Conservation (phyloP, 1,140 invertebrate genomes). For the Drosophila mayri region DNA sequence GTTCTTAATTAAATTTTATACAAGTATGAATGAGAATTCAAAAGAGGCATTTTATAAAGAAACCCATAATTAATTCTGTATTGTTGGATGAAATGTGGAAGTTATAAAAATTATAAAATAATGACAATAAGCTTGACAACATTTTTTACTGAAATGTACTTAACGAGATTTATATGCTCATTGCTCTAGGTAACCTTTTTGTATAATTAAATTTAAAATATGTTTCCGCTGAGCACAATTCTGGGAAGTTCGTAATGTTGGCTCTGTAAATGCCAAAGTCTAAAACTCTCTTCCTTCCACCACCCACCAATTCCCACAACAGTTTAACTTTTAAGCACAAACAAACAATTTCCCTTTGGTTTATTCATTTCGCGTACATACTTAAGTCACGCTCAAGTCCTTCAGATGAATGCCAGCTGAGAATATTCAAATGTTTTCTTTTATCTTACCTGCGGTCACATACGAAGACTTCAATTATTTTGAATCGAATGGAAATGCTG, state of each 20-base stretch:
- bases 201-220: constrained; percentile 19
- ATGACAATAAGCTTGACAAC: background rate
- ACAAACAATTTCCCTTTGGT: constrained; percentile 35
- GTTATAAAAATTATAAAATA: background rate
- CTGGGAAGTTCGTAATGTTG: constrained; percentile 8
- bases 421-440: constrained; percentile 34
- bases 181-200: background rate
- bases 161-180: background rate
- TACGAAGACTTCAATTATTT: constrained; percentile 65
- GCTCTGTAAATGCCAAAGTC: constrained; percentile 27
- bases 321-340: constrained; percentile 37
- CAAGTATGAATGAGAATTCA: background rate
- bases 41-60: background rate
- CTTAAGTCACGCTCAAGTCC: constrained; percentile 1
- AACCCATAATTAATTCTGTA: background rate
- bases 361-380: constrained; percentile 30
- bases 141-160: too few species aligned
- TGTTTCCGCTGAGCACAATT: background rate
- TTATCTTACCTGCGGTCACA: constrained; percentile 47
- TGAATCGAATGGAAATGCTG: constrained; percentile 64
- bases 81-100: background rate
- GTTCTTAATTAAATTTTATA: constrained; percentile 9
- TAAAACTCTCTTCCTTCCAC: background rate
- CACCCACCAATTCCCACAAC: background rate
- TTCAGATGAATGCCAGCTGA: constrained; percentile 15